Percentiles rank a stretch among this genome's conserved stretches.
phyloP scores from a whole-genome alignment of 2,797 vertebrate genomes.

The Acanthurus leucopareius region DNA sequence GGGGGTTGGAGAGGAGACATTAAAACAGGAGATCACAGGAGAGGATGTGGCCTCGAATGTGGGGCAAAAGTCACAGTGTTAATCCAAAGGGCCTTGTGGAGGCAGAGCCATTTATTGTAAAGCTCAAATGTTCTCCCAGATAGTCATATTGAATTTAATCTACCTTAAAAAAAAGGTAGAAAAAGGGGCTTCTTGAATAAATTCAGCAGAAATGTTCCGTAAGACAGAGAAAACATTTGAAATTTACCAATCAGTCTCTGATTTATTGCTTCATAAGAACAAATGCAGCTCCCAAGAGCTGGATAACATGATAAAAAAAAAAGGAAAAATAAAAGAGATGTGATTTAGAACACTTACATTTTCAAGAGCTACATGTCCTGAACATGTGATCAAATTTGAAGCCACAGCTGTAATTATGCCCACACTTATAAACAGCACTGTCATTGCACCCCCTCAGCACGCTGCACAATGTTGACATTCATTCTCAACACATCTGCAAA shows the following conservation, averaged over 20 bases:
- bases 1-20: conserved; percentile 36
- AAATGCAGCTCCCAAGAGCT: neutral
- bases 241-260: neutral
- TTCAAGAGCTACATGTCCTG: too few relatives aligned
- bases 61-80: conserved; percentile 62
- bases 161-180: neutral
- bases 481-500: too few relatives aligned
- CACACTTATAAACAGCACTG: too few relatives aligned
- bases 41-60: conserved; percentile 58
- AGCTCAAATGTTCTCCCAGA: conserved; percentile 3
- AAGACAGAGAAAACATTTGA: conserved; percentile 9
- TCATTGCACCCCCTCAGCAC: too few relatives aligned
- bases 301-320: neutral
- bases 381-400: too few relatives aligned
- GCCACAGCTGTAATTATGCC: too few relatives aligned
- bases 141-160: conserved; percentile 15
- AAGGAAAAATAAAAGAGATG: too few relatives aligned
- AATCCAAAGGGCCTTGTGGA: conserved; percentile 27
- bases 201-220: neutral
- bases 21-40: conserved; percentile 53
- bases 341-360: too few relatives aligned
- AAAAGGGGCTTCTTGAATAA: neutral
- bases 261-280: neutral
- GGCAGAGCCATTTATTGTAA: conserved; percentile 23
- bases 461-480: too few relatives aligned